A percentile compares a stretch with the other conserved stretches of the same genome.
Evolutionary conservation across 2,797 vertebrate genomes (phyloP).

Genomic region (Smutsia gigantea): DNA sequence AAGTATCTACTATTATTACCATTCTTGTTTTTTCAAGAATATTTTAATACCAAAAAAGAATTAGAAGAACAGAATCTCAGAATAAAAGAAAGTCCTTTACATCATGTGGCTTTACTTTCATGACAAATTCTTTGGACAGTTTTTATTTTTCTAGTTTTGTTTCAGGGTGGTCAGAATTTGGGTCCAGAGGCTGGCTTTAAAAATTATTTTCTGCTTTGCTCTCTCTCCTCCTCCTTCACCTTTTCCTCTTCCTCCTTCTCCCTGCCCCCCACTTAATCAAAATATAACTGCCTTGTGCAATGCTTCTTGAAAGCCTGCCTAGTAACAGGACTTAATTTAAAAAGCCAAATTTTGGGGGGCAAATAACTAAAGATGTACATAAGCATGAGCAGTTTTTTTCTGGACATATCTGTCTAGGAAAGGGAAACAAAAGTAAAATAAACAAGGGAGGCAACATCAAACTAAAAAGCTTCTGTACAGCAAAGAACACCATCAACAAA

Average conservation of each 20-base stretch:
- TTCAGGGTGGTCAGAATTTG: not conserved
- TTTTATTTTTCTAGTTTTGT: not conserved
- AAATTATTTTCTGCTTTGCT: not conserved
- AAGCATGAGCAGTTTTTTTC: too few species aligned
- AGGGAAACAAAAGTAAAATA: too few species aligned
- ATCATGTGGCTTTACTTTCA: not conserved
- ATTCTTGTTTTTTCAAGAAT: not conserved
- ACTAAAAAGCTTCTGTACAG: too few species aligned
- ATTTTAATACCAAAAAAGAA: not conserved
- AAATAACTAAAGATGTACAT: not conserved
- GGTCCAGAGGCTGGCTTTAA: not conserved
- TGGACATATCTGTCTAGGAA: too few species aligned
- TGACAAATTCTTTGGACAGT: not conserved
- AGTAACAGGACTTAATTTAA: constrained; percentile 5
- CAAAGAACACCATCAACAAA: too few species aligned
- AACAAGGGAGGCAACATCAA: too few species aligned
- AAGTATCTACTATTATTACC: not conserved
- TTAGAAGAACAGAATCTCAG: not conserved
- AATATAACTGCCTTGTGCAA: not conserved
- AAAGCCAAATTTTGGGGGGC: not conserved
- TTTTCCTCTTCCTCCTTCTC: not conserved
- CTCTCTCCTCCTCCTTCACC: not conserved
- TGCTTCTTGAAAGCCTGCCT: not conserved
- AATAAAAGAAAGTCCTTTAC: not conserved
- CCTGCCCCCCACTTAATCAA: not conserved